These are phyloP conservation scores for Drosophila infuscata DNA, from an alignment of 2,888 invertebrate species.

Conservation along the genomic window DNA sequence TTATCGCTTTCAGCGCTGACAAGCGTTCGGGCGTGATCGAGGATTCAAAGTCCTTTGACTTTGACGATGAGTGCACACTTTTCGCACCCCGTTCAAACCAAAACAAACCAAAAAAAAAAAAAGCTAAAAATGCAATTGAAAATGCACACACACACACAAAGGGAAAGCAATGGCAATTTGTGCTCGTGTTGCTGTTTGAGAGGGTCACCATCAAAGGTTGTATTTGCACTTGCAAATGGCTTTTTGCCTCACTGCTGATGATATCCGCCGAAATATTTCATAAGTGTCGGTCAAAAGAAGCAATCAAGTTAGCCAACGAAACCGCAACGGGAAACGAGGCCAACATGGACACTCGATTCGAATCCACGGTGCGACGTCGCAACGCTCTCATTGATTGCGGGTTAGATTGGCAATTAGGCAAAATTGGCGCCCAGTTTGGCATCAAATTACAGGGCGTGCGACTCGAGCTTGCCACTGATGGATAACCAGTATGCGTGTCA, in stretches of 20 bases:
- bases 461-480: slow-evolving; percentile 14
- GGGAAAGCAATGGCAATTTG: slow-evolving; percentile 67
- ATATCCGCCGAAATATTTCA: slow-evolving; percentile 66
- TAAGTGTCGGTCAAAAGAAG: slow-evolving; percentile 64
- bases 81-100: slow-evolving; percentile 37
- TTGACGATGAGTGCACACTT: slow-evolving; percentile 72
- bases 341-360: slow-evolving; percentile 25
- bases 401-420: slow-evolving; percentile 61
- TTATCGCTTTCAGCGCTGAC: slow-evolving; percentile 81
- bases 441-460: slow-evolving; percentile 45
- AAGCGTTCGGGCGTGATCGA: slow-evolving; percentile 62
- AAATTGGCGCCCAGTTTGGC: slow-evolving; percentile 53
- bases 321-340: slow-evolving; percentile 10
- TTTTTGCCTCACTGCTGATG: slow-evolving; percentile 59
- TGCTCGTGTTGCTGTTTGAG: slow-evolving; percentile 13
- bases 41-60: slow-evolving; percentile 75
- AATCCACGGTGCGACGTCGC: slow-evolving; percentile 16
- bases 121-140: slow-evolving; percentile 20
- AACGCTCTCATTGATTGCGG: slow-evolving; percentile 54
- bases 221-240: slow-evolving; percentile 61
- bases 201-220: slow-evolving; percentile 56
- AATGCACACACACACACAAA: slow-evolving; percentile 12
- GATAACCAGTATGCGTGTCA: slow-evolving; percentile 26
- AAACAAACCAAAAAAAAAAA: slow-evolving; percentile 6
- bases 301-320: slow-evolving; percentile 48